Base-by-base conservation (phyloP, 2,888 invertebrate genomes). In the Coleophora flavipennella region DNA sequence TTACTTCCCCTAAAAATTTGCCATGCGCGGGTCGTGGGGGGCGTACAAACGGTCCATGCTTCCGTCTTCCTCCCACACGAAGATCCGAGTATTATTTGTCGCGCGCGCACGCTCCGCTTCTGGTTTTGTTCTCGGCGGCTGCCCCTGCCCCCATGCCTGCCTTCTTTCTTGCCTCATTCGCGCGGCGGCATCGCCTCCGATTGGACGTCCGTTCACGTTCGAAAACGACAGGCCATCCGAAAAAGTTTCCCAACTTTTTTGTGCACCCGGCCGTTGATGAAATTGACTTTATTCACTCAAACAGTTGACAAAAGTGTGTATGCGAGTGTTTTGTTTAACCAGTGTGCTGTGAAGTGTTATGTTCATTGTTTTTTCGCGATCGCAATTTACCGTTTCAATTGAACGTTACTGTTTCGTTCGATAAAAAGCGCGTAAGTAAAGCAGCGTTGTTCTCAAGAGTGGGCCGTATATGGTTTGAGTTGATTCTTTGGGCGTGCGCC, bases 371-470 rank as follows among this genome's bases (percentile, higher is more conserved):
- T 65, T 71, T 74, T 68, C 70, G 68, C 72, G 65, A 67, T 69
- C 57, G 58, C 56, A 59, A 66, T 76, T 72, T 76, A 80, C 78
- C 75, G 79, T 79, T 79, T 67, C 65, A 69, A 67, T 76, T 69
- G 77, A 75, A 80, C 79, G 73, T 76, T 78, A 80, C 80, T 79
- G 79, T 78, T 80, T 74, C 59, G 71, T 74, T 76, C 63, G 60
- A 72, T 69, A 70, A 78, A 67, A 77, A 76, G 65, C 71, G 74
- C 69, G 67, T 71, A 71, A 70, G 70, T 57, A 59, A 62, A 63
- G 69, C 53, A 64, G 67, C 65, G 71, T 65, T 71, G 67, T 67
- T 74, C 69, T 68, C 63, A 58, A 59, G 52, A 59, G 70, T 75
- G 76, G 75, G 70, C 73, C 74, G 73, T 80, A 64, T 74, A 75